phyloP scores from a whole-genome alignment of 2,797 vertebrate genomes.

The Chrosomus eos region DNA sequence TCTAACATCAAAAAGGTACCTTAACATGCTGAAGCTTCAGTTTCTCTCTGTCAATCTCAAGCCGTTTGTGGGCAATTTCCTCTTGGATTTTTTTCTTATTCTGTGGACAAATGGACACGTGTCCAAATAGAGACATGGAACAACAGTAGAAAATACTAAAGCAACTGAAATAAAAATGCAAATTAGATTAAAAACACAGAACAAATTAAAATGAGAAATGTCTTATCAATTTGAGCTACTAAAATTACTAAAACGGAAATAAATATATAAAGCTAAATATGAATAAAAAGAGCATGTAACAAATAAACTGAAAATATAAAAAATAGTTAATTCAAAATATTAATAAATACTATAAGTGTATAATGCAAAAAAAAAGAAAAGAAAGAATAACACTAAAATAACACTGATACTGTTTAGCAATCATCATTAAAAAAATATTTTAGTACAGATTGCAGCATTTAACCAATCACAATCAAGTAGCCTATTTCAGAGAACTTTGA shows the following conservation, averaged over 20 bases:
- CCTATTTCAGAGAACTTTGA: not conserved
- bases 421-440: not conserved
- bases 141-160: not conserved
- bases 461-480: not conserved
- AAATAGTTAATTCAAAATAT: not conserved
- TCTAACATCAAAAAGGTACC: conserved; percentile 70
- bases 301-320: not conserved
- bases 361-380: no score
- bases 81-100: conserved; percentile 94
- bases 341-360: not conserved
- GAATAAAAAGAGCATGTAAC: no score
- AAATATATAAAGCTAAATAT: not conserved
- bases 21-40: conserved; percentile 93
- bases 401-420: no score
- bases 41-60: conserved; percentile 93
- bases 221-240: no score
- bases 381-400: no score
- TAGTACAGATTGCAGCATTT: not conserved
- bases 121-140: not conserved
- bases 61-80: conserved; percentile 88
- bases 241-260: not conserved
- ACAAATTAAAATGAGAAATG: no score
- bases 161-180: no score
- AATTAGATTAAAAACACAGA: no score
- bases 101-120: conserved; percentile 67